A percentile compares a stretch with the other conserved stretches of the same genome.
phyloP scores from a whole-genome alignment of 2,888 invertebrate genomes.

The Chrysolina oricalcia region DNA sequence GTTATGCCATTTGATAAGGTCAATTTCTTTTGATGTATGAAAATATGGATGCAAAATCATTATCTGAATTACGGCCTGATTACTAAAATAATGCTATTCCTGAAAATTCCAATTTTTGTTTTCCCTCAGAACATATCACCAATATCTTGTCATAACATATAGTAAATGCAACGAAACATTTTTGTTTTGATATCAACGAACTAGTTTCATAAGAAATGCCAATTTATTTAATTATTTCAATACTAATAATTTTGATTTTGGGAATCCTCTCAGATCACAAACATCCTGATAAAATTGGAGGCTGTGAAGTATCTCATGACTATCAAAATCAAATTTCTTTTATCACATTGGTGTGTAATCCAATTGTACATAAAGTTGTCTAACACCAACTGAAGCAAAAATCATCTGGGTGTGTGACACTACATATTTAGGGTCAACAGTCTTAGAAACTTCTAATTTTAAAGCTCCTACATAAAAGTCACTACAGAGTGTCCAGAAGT shows the following conservation, averaged over 20 bases:
- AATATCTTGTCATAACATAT: not conserved
- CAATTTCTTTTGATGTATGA: too few relatives aligned
- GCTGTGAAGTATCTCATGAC: not conserved
- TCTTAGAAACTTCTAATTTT: slow-evolving; percentile 95
- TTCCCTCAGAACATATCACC: too few relatives aligned
- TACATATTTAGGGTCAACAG: slow-evolving; percentile 94
- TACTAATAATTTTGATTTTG: not conserved
- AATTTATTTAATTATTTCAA: not conserved
- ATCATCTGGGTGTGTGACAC: slow-evolving; percentile 95
- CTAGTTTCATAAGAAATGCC: not conserved
- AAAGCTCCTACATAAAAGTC: slow-evolving; percentile 94
- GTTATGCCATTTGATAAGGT: too few relatives aligned
- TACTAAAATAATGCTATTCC: too few relatives aligned
- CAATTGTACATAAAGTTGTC: slow-evolving; percentile 93
- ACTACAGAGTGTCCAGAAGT: slow-evolving; percentile 98
- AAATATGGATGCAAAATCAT: too few relatives aligned
- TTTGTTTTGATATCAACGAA: not conserved
- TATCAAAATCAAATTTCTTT: not conserved
- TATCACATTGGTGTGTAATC: slow-evolving; percentile 89
- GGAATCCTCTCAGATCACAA: not conserved
- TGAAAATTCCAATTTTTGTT: too few relatives aligned
- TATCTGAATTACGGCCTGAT: too few relatives aligned
- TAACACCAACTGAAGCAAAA: slow-evolving; percentile 92
- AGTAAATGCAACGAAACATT: not conserved
- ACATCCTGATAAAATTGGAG: not conserved